A percentile compares a stretch with the other conserved stretches of the same genome.
phyloP scores from a whole-genome alignment of 2,113 vertebrate species.

The Sander vitreus region DNA sequence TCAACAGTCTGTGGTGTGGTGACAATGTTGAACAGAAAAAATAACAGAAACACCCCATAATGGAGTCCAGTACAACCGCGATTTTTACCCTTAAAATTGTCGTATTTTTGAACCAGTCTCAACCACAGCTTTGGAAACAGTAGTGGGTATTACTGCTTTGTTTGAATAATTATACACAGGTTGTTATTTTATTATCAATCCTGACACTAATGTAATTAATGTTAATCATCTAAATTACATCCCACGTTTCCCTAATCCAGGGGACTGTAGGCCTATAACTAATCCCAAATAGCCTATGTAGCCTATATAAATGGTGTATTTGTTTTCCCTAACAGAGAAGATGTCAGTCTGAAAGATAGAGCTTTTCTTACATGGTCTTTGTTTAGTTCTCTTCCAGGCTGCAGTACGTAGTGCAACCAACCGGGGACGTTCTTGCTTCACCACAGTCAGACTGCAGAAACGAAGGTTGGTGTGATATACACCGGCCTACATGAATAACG shows the following conservation, averaged over 20 bases:
- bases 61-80: no score
- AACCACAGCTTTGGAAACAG: neutral
- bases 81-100: no score
- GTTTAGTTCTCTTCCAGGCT: neutral
- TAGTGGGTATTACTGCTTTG: neutral
- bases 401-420: conserved; percentile 17
- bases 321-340: no score
- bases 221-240: neutral
- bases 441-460: neutral
- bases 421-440: conserved; percentile 36
- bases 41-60: neutral
- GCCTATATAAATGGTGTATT: no score
- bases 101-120: no score
- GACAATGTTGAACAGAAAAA: neutral
- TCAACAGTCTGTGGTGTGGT: neutral
- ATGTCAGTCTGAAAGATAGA: neutral
- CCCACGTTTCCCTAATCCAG: neutral
- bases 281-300: neutral
- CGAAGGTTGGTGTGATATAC: neutral
- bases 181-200: neutral
- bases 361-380: neutral
- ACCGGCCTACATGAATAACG: neutral
- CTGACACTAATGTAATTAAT: neutral
- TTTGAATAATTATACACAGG: neutral
- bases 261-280: neutral